Base-by-base conservation (phyloP, 2,113 vertebrate genomes). In the Lethenteron reissneri region DNA sequence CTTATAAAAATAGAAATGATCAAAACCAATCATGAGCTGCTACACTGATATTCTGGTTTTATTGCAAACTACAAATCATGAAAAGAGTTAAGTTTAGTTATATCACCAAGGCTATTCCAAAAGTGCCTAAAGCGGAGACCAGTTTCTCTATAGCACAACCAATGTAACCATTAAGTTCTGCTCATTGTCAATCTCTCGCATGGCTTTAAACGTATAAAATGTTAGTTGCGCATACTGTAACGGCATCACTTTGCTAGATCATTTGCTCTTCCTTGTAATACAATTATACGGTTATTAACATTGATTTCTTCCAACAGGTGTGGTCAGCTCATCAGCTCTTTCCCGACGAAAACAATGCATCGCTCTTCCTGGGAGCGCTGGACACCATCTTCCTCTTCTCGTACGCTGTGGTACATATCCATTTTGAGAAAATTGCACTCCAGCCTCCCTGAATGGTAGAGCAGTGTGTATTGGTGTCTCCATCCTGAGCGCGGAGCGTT, bases 341-440 rank as follows among this genome's bases (percentile, higher is more conserved):
- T 78, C 79, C 80, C n/a, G 78, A 80, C 58, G 72, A 77, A 8
- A 78, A 85, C 75, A 81, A 86, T 74, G 92, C 92, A 70, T 96
- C 90, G 3, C 81, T 97, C 57, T 97, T 97, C 75, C 77, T 97
- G 12, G 92, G 92, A 15, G 85, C 79, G 0, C 71, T 97, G 77
- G 92, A 97, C 74, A 90, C 90, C 56, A 81, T 96, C 73, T 97
- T 97, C 76, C 85, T 97, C 72, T 92, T 96, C 80, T 90, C 90
- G 7, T 97, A 97, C 15, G 92, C 92, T n/a, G 78, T 88, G 85
- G 92, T 97, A 78, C 84, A 89, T 84, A 71, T 41, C 41, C 5
- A 41, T 41, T 41, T 41, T 41, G 41, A 41, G 41, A 6, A 41
- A 41, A 41, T 41, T 41, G 41, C 41, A 41, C 41, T 41, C 41